phyloP scores from a whole-genome alignment of 1,140 invertebrate species.

The Rhysida immarginata region DNA sequence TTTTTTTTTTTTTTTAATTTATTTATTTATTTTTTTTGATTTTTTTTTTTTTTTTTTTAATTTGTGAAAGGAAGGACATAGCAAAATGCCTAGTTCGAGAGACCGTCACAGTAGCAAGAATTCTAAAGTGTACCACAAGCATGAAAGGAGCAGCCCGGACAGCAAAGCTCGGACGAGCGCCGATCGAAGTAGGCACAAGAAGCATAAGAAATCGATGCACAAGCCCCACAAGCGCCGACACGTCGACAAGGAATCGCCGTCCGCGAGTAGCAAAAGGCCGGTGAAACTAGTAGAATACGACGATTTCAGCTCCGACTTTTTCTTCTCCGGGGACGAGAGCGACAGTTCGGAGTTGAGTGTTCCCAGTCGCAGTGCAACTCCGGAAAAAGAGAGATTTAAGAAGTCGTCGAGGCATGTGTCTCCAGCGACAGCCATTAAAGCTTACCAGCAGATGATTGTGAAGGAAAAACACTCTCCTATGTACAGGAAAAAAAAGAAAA shows the following conservation, averaged over 20 bases:
- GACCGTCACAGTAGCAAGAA: neutral
- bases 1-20: no score
- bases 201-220: constrained; percentile 13
- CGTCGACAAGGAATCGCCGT: neutral
- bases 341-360: constrained; percentile 78
- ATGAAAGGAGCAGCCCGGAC: neutral
- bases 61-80: no score
- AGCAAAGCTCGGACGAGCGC: no score
- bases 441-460: constrained; percentile 8
- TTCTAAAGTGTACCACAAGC: constrained; percentile 16
- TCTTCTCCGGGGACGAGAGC: constrained; percentile 70
- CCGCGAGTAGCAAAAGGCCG: constrained; percentile 3
- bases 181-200: neutral
- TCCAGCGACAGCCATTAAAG: constrained; percentile 11
- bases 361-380: constrained; percentile 16
- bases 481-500: neutral
- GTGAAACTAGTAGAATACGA: constrained; percentile 61
- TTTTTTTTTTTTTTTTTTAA: no score
- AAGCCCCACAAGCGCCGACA: constrained; percentile 13
- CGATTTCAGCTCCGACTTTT: constrained; percentile 74
- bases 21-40: no score
- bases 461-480: constrained; percentile 10
- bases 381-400: constrained; percentile 11
- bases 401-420: constrained; percentile 9
- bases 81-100: neutral